Base-by-base conservation (phyloP, 2,797 vertebrate genomes). In the Odontamblyopus rebecca region DNA sequence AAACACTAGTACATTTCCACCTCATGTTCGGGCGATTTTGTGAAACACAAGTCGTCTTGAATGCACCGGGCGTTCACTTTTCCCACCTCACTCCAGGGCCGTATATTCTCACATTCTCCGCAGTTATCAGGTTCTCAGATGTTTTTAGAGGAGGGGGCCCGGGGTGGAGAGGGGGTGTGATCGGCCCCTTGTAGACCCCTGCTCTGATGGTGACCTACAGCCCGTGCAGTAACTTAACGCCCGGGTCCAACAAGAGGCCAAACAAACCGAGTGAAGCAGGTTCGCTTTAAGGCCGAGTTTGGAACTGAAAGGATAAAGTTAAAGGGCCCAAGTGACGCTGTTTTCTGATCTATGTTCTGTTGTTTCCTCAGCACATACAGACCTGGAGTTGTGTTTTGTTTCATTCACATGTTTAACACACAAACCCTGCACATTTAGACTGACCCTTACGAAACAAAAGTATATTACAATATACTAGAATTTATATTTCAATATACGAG, bases 61-160 rank as follows among this genome's bases (percentile, higher is more conserved):
- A 35, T 61, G 53, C 51, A 54, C 19, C 51, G 3, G 51, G 51
- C 53, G 53, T 23, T 54, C 53, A 53, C 12, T 85, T 86, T 78
- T 74, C 74, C 74, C 74, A 65, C 71, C 72, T 79, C 83, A 61
- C 84, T 72, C 35, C 73, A 62, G 19, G 79, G 78, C 69, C 61
- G 75, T 87, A 88, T 86, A 89, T 86, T 89, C 87, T 87, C 88
- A 85, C 88, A 89, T 89, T 89, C 89, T 81, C 76, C 4, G 78
- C 75, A 89, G 81, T 90, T 89, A 87, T 86, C 88, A 84, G 85
- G 48, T 90, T 88, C 86, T 89, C 89, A 87, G 76, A 87, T 88
- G 85, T 88, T 61, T 88, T 61, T 88, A 67, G 80, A 76, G 79
- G n/a, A 74, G 81, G 74, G 85, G 86, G 70, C 76, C 56, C 26